phyloP scores from a whole-genome alignment of 2,797 vertebrate genomes.

The Gastrophryne carolinensis region DNA sequence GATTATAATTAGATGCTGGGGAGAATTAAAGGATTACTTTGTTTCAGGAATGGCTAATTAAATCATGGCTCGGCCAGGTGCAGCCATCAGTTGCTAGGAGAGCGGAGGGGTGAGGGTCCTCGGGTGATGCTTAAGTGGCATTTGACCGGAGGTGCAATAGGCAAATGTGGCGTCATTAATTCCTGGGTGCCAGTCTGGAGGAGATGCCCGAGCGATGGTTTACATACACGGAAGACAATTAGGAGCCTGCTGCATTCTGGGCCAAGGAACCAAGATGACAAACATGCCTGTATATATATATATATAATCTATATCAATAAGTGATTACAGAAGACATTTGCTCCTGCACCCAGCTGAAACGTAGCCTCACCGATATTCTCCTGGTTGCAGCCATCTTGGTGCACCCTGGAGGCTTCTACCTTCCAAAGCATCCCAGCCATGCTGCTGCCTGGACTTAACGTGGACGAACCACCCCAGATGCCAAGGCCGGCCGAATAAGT shows the following conservation, averaged over 20 bases:
- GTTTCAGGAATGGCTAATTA: conserved; percentile 32
- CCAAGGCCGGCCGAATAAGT: too few relatives aligned
- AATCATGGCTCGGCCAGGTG: conserved; percentile 14
- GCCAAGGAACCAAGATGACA: not conserved
- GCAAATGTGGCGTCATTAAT: conserved; percentile 15
- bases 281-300: too few relatives aligned
- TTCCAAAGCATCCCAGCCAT: too few relatives aligned
- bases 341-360: too few relatives aligned
- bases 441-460: too few relatives aligned
- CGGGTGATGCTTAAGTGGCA: conserved; percentile 18
- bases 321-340: too few relatives aligned
- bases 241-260: not conserved
- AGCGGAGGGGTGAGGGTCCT: not conserved
- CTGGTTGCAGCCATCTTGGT: too few relatives aligned
- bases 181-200: not conserved
- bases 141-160: conserved; percentile 2
- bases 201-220: not conserved
- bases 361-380: too few relatives aligned
- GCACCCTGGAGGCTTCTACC: too few relatives aligned
- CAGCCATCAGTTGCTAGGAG: conserved; percentile 25
- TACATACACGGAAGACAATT: not conserved
- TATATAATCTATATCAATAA: too few relatives aligned
- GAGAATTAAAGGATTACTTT: conserved; percentile 31
- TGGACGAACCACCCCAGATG: too few relatives aligned
- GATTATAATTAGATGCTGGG: conserved; percentile 3